Percentiles rank a stretch among this genome's conserved stretches.
Evolutionary conservation across 2,113 vertebrate genomes (phyloP).

Genomic region (Apteryx mantelli): DNA sequence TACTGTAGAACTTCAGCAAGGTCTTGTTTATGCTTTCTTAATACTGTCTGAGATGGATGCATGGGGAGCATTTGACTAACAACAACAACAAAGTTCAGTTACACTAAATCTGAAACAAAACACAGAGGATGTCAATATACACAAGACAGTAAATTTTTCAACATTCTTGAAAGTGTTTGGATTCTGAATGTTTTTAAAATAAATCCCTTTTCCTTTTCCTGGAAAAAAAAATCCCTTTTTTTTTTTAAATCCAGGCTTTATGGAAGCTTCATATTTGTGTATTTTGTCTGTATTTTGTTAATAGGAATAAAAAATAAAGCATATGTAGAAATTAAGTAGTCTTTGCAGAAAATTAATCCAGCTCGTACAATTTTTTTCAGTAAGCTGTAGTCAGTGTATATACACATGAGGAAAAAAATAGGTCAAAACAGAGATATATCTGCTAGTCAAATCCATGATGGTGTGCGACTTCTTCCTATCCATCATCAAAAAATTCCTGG

Average conservation of each 20-base stretch:
- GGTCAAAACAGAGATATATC: not conserved
- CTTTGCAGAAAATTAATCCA: not conserved
- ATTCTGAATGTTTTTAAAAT: not conserved
- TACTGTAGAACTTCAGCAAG: not conserved
- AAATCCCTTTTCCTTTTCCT: not conserved
- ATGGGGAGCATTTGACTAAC: constrained; percentile 24
- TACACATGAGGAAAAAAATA: not conserved
- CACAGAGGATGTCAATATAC: not conserved
- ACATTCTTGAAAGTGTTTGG: not conserved
- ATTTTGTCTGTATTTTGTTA: not conserved
- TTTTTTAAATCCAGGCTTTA: not conserved
- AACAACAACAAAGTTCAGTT: constrained; percentile 16
- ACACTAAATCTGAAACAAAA: not conserved
- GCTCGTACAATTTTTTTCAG: not conserved
- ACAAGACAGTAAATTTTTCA: not conserved
- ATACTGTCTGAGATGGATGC: not conserved
- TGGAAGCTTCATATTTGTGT: not conserved
- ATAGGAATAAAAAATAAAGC: not conserved
- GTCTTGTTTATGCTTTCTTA: constrained; percentile 41
- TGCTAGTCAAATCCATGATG: not conserved
- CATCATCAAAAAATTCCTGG: not conserved
- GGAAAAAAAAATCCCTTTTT: not conserved
- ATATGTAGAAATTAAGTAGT: not conserved
- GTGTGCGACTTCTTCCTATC: not conserved
- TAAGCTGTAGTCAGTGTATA: not conserved